phyloP scores from a whole-genome alignment of 2,113 vertebrate genomes.

The Neolamprologus caudopunctatus region DNA sequence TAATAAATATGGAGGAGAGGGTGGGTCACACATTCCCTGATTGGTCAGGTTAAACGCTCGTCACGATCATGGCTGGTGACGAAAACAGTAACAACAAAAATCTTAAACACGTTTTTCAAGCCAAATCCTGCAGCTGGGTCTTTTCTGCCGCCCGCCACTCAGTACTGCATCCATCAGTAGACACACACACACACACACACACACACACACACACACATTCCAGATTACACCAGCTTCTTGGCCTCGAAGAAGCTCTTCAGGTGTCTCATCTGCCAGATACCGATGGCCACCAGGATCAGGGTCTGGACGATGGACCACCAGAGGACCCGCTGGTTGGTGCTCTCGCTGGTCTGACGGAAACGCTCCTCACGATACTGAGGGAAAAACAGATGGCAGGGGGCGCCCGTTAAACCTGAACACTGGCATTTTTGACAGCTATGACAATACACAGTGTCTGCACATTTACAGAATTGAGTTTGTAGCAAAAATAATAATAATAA shows the following conservation, averaged over 20 bases:
- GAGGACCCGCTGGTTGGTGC: conserved; percentile 87
- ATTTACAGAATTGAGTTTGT: background rate
- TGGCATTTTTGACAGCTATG: background rate
- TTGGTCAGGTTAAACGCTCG: background rate
- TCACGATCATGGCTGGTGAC: background rate
- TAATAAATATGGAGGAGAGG: background rate
- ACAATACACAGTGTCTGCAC: background rate
- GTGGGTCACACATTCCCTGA: background rate
- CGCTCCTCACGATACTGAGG: conserved; percentile 85
- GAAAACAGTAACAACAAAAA: background rate
- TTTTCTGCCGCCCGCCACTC: background rate
- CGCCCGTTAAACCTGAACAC: accelerated
- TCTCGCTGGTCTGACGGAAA: conserved; percentile 88
- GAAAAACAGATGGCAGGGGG: background rate
- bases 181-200: background rate
- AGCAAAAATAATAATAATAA: background rate
- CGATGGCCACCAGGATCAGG: conserved; percentile 86
- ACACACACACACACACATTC: background rate
- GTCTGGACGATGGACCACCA: conserved; percentile 95
- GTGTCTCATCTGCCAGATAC: conserved; percentile 91
- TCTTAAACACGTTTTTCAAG: background rate
- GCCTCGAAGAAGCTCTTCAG: conserved; percentile 93
- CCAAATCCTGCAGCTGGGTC: background rate
- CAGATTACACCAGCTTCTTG: conserved; percentile 84
- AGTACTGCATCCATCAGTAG: conserved; percentile 49